Conservation (phyloP, 1,140 invertebrate species). For the Archivesica marissinica region DNA sequence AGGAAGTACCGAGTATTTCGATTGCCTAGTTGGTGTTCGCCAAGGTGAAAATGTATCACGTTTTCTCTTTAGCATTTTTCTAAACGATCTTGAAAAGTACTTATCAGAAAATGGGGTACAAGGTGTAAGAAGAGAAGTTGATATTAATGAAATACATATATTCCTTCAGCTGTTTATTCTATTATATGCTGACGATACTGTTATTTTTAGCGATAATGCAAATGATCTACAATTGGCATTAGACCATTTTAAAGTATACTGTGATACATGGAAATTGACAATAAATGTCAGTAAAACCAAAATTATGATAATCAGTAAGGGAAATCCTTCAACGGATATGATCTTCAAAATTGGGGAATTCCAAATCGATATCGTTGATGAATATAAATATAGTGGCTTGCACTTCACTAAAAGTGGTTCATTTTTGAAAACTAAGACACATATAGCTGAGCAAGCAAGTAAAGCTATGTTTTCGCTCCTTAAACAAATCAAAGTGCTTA, state of each 20-base stretch:
- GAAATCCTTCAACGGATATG: too few relatives aligned
- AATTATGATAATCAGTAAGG: not conserved
- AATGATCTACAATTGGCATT: not conserved
- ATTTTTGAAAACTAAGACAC: not conserved
- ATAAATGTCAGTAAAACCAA: not conserved
- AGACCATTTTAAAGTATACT: not conserved
- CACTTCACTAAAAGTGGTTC: too few relatives aligned
- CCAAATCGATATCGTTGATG: too few relatives aligned
- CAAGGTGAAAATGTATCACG: too few relatives aligned
- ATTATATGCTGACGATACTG: too few relatives aligned
- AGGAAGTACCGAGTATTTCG: too few relatives aligned
- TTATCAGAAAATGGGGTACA: not conserved
- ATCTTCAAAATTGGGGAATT: too few relatives aligned
- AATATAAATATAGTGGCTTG: too few relatives aligned
- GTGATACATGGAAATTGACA: not conserved
- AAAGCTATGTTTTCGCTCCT: not conserved
- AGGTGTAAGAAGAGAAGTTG: not conserved
- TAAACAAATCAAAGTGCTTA: too few relatives aligned
- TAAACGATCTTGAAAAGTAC: not conserved
- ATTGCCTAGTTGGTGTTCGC: too few relatives aligned
- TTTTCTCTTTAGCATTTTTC: not conserved
- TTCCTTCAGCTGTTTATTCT: not conserved
- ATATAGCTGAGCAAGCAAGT: not conserved
- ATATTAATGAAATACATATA: not conserved
- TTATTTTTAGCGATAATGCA: too few relatives aligned